phyloP scores from a whole-genome alignment of 2,113 vertebrate species.

The Arvicanthis niloticus region DNA sequence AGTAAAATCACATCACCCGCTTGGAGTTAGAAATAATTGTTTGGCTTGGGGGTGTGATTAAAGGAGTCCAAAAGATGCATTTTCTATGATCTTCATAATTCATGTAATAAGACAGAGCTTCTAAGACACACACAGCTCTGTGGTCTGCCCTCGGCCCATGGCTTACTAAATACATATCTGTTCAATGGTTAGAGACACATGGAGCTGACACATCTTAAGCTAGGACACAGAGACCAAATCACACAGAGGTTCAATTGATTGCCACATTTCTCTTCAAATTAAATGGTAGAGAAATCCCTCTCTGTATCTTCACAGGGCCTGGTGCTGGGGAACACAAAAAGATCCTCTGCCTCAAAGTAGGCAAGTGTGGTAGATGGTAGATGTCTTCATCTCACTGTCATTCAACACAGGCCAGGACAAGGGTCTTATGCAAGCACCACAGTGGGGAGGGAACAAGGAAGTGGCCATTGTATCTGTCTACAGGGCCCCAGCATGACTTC shows the following conservation, averaged over 20 bases:
- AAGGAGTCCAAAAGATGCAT: slow-evolving; percentile 23
- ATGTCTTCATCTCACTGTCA: background rate
- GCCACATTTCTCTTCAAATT: background rate
- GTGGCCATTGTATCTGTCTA: background rate
- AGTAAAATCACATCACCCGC: slow-evolving; percentile 60
- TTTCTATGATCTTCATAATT: slow-evolving; percentile 55
- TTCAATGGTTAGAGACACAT: slow-evolving; percentile 10
- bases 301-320: background rate
- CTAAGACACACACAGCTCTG: slow-evolving; percentile 20
- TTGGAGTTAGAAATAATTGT: slow-evolving; percentile 39
- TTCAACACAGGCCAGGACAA: background rate
- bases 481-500: background rate
- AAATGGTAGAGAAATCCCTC: background rate
- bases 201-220: slow-evolving; percentile 22
- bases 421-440: background rate
- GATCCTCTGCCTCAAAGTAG: background rate
- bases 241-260: background rate
- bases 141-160: background rate
- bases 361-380: background rate
- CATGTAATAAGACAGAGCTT: background rate
- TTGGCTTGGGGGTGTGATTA: slow-evolving; percentile 19
- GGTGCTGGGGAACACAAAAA: background rate
- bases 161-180: slow-evolving; percentile 17
- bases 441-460: background rate
- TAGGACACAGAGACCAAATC: background rate